A percentile compares a stretch with the other conserved stretches of the same genome.
These are phyloP conservation scores for Acanthosoma haemorrhoidale DNA, from an alignment of 2,888 invertebrate genomes.

Conservation along the genomic window DNA sequence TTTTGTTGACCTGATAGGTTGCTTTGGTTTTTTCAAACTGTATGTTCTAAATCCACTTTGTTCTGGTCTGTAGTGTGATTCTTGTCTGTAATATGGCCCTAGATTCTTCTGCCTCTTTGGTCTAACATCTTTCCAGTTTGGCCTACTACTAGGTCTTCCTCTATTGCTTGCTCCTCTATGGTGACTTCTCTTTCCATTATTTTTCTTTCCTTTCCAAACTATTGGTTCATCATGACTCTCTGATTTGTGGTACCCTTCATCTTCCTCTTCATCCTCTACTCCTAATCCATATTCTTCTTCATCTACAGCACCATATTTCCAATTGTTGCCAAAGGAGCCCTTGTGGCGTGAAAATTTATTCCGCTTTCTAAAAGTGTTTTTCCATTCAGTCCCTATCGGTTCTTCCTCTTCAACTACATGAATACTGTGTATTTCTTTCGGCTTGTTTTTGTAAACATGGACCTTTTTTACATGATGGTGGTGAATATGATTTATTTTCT, in stretches of 20 bases:
- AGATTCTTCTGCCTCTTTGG: slow-evolving; percentile 6
- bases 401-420: slow-evolving; percentile 27
- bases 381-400: slow-evolving; percentile 10
- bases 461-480: slow-evolving; percentile 43
- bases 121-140: background rate
- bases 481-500: slow-evolving; percentile 43
- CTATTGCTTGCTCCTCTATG: background rate
- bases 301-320: background rate
- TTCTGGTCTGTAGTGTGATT: background rate
- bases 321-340: background rate
- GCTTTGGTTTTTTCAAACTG: background rate
- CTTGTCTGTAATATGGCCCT: background rate
- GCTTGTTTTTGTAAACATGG: slow-evolving; percentile 40
- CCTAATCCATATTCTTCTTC: background rate
- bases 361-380: background rate
- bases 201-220: slow-evolving; percentile 4
- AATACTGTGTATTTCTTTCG: slow-evolving; percentile 29
- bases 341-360: background rate
- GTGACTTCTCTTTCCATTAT: background rate
- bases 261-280: slow-evolving; percentile 19
- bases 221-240: background rate
- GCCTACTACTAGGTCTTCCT: background rate
- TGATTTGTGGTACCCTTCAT: slow-evolving; percentile 9
- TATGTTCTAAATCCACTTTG: too few species aligned
- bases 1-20: background rate